These are phyloP conservation scores for Aleiodes sp. DNA, from an alignment of 1,140 invertebrate species.

Conservation along the genomic window DNA sequence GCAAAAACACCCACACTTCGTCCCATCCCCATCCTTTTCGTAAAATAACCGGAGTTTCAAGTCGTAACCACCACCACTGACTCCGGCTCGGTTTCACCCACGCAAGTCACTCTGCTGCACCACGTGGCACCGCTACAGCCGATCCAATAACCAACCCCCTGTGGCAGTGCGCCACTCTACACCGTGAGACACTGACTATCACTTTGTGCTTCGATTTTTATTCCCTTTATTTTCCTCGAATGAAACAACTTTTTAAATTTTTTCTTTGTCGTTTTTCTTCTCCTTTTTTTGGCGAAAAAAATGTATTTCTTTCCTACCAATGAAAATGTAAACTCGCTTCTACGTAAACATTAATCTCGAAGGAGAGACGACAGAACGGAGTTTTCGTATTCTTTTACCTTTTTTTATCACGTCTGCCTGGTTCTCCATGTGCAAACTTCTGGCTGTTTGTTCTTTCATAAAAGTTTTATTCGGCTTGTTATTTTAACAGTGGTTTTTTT, in stretches of 20 bases:
- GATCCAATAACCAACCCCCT: constrained; percentile 4
- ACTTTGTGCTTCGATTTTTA: constrained; percentile 4
- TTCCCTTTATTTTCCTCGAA: not conserved
- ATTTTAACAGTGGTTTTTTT: not conserved
- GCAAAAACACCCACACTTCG: not conserved
- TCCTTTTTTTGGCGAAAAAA: not conserved
- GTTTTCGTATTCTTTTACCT: not conserved
- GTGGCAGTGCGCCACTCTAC: constrained; percentile 5
- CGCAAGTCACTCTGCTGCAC: not conserved
- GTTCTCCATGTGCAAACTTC: not conserved
- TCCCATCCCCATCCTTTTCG: not conserved
- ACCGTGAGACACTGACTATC: not conserved
- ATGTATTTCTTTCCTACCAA: constrained; percentile 12
- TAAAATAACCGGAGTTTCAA: not conserved
- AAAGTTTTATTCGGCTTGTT: constrained; percentile 9
- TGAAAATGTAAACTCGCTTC: constrained; percentile 23
- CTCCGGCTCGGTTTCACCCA: constrained; percentile 5
- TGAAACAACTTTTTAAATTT: not conserved
- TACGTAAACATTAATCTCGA: constrained; percentile 25
- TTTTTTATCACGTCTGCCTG: not conserved
- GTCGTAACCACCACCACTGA: constrained; percentile 26
- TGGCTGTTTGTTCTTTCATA: not conserved
- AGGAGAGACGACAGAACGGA: not conserved
- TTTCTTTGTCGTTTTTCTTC: not conserved
- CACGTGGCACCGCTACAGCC: not conserved